Evolutionary conservation across 2,113 vertebrate species (phyloP).

Genomic region (Eulemur macaco): DNA sequence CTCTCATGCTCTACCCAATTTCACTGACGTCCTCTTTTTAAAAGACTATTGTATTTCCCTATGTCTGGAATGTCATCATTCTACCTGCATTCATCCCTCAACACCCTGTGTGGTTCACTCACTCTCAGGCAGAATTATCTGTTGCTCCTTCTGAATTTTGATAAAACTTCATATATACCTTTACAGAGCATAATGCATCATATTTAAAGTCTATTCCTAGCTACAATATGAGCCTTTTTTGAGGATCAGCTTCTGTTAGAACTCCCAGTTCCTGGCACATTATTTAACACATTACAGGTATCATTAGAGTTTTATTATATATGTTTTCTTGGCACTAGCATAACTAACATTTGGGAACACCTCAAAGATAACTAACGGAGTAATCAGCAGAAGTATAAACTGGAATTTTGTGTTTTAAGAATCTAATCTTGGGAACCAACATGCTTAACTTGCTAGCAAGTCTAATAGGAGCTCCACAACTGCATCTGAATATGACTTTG

Average conservation of each 20-base stretch:
- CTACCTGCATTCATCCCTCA: not conserved
- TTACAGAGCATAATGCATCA: not conserved
- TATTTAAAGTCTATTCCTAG: not conserved
- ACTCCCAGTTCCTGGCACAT: not conserved
- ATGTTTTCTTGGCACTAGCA: not conserved
- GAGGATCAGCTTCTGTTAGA: not conserved
- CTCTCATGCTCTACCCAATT: not conserved
- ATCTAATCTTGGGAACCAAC: not conserved
- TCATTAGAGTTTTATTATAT: not conserved
- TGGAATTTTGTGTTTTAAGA: not conserved
- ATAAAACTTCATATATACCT: not conserved
- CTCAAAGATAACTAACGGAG: not conserved
- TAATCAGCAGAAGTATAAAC: not conserved
- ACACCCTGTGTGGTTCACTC: not conserved
- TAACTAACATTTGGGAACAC: not conserved
- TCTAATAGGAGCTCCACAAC: not conserved
- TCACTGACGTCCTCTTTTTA: not conserved
- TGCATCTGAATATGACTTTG: not conserved
- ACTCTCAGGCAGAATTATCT: not conserved
- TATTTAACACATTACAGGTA: not conserved
- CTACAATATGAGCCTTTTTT: not conserved
- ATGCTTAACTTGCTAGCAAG: not conserved
- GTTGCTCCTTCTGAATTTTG: not conserved
- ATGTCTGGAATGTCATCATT: not conserved
- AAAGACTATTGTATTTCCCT: not conserved